phyloP scores from a whole-genome alignment of 1,140 invertebrate genomes.

The Ostrea edulis region DNA sequence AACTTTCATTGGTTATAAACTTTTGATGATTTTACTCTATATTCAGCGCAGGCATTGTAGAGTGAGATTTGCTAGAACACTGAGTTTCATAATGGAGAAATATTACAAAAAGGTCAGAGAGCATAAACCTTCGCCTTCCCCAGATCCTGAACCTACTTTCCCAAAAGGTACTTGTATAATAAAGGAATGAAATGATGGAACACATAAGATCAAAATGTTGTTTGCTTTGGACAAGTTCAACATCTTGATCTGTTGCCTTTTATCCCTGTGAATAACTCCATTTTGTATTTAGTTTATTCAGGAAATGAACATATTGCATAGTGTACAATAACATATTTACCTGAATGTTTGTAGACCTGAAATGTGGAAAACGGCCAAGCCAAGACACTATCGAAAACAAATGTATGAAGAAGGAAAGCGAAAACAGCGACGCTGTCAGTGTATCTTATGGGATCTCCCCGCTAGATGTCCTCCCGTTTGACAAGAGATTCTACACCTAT shows the following conservation, averaged over 20 bases:
- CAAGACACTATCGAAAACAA: not conserved
- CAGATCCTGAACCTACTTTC: too few species aligned
- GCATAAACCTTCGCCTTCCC: not conserved
- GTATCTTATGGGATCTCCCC: not conserved
- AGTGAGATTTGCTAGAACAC: not conserved
- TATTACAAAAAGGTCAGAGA: not conserved
- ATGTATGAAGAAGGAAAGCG: not conserved
- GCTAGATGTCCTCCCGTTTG: slow-evolving; percentile 1
- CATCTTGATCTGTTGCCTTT: too few species aligned
- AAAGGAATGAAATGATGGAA: too few species aligned
- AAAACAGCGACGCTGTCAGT: not conserved
- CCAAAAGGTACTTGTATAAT: too few species aligned
- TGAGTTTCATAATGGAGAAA: slow-evolving; percentile 19
- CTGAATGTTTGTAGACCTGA: not conserved
- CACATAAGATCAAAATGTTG: too few species aligned
- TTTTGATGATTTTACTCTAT: not conserved
- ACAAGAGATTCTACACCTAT: slow-evolving; percentile 82
- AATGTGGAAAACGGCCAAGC: not conserved
- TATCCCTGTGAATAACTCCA: too few species aligned
- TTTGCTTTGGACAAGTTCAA: too few species aligned
- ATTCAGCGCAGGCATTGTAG: not conserved
- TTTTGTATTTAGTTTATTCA: too few species aligned
- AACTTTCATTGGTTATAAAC: too few species aligned
- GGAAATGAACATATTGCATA: too few species aligned
- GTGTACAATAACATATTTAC: too few species aligned